Percentiles rank a stretch among this genome's conserved stretches.
These are phyloP conservation scores for Gephyroberyx darwinii DNA, from an alignment of 2,797 vertebrate species.

Conservation along the genomic window DNA sequence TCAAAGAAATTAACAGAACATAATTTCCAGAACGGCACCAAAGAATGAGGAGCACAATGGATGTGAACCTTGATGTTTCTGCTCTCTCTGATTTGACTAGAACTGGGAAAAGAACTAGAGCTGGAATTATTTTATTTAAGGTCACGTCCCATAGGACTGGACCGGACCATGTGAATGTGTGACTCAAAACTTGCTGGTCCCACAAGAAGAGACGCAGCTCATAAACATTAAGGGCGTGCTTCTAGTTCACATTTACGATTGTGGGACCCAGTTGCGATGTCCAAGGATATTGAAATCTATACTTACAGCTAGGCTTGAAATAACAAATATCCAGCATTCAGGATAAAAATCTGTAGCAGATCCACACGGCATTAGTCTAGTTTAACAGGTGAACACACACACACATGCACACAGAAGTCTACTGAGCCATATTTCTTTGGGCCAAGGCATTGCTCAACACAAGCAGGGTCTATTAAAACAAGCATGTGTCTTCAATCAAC, in stretches of 20 bases:
- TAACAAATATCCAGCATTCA: conserved; percentile 1
- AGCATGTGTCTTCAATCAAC: conserved; percentile 82
- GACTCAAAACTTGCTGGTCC: conserved; percentile 50
- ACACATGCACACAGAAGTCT: conserved; percentile 35
- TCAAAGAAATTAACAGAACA: background rate
- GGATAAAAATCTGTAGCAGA: background rate
- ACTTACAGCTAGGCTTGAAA: conserved; percentile 9
- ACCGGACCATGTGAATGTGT: conserved; percentile 9
- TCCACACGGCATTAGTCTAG: background rate
- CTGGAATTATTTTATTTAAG: conserved; percentile 5
- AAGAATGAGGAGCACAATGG: conserved; percentile 18
- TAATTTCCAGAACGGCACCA: background rate
- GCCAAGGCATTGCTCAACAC: conserved; percentile 78
- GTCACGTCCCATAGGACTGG: conserved; percentile 15
- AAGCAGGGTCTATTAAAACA: conserved; percentile 68
- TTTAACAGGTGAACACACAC: background rate
- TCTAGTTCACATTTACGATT: conserved; percentile 47
- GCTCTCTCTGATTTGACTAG: conserved; percentile 5
- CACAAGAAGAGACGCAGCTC: conserved; percentile 55
- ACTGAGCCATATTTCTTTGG: conserved; percentile 38
- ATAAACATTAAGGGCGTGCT: conserved; percentile 56
- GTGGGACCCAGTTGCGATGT: conserved; percentile 21
- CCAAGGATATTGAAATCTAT: conserved; percentile 17
- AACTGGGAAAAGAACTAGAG: conserved; percentile 18
- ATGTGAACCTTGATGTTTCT: conserved; percentile 1